Conservation (phyloP, 2,113 vertebrate species). For the Laticauda laticaudata region DNA sequence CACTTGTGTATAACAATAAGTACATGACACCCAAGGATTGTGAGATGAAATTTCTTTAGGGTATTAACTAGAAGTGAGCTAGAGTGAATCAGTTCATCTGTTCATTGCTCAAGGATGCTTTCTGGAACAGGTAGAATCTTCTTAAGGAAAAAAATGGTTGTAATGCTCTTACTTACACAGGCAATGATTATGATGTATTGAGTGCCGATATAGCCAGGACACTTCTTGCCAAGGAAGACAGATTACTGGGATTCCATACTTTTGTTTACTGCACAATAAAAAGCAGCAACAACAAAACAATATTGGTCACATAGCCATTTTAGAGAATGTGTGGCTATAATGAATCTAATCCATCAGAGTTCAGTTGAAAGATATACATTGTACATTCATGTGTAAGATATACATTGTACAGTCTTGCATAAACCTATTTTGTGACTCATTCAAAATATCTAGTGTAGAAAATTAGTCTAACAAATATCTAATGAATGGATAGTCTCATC, state of each 20-base stretch:
- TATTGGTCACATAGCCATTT: not conserved
- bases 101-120: no score
- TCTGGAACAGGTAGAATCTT: not conserved
- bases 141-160: not conserved
- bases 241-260: not conserved
- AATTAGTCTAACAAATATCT: not conserved
- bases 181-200: not conserved
- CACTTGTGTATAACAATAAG: fast-evolving
- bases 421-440: not conserved
- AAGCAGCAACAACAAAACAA: not conserved
- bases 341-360: not conserved
- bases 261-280: not conserved
- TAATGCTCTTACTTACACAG: not conserved
- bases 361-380: not conserved
- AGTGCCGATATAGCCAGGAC: not conserved
- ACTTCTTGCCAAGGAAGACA: not conserved
- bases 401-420: not conserved
- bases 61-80: not conserved
- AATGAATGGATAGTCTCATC: not conserved
- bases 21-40: fast-evolving
- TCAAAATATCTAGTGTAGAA: not conserved
- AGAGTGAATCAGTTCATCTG: not conserved
- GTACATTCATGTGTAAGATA: not conserved
- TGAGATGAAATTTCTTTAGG: not conserved
- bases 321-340: not conserved